Base-by-base conservation (phyloP, 2,797 vertebrate genomes). In the Syndactyla subalaris region DNA sequence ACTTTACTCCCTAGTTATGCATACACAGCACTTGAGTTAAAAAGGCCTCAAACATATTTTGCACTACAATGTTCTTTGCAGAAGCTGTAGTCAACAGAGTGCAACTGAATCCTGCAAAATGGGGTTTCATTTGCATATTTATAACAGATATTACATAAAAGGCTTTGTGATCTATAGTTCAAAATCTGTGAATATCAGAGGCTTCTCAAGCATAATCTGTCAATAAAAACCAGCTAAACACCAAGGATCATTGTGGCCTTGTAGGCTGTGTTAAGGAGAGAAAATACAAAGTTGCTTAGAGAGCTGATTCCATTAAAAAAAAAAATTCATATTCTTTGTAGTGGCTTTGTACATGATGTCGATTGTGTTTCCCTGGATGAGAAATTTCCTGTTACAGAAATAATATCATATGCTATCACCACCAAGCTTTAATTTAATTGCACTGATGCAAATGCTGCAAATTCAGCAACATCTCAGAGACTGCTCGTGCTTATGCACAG, bases 71-170 rank as follows among this genome's bases (percentile, higher is more conserved):
- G 85, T 39, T 96, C 86, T 88, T 58, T 63, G 74, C 41, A 76
- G 70, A 93, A 93, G 48, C 32, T 92, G 72, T 52, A 92, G 85
- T 80, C 68, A 77, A 66, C 29, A 2, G 59, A 91, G 67, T 70
- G 83, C 59, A 95, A 89, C 73, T 66, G 59, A 79, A 88, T 86
- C 71, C 63, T 88, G 41, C 51, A 94, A 84, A 95, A 95, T 43
- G 30, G 39, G 26, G 18, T 38, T 90, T 68, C 66, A 48, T 93
- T 87, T 95, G 75, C 87, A 92, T 95, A 92, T 82, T 94, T 89
- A 92, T 73, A 90, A 78, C 58, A 89, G 34, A 57, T 86, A 94
- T 94, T 83, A 89, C 51, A 94, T 93, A 92, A 95, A 91, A 81
- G 71, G 45, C 77, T 92, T 93, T 84, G 63, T 72, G 79, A 93